A percentile compares a stretch with the other conserved stretches of the same genome.
These are phyloP conservation scores for Chaetorhynchus papuensis DNA, from an alignment of 2,113 vertebrate species.

Conservation along the genomic window DNA sequence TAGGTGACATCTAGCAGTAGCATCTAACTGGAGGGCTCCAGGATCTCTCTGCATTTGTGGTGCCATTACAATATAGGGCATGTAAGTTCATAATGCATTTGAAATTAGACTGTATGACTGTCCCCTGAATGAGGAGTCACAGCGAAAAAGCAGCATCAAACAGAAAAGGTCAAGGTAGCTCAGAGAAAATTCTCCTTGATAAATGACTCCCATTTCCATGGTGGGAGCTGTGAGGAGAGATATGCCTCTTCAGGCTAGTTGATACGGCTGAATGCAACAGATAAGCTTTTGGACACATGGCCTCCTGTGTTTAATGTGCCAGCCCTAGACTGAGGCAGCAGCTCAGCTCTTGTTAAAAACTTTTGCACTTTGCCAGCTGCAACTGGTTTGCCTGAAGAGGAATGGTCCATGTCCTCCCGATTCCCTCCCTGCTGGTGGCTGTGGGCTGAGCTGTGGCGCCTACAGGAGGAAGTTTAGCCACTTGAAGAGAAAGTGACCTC, in stretches of 20 bases:
- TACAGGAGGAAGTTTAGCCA: not conserved
- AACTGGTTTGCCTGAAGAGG: not conserved
- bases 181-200: constrained; percentile 16
- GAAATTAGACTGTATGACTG: not conserved
- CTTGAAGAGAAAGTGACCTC: not conserved
- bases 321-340: not conserved
- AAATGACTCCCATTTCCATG: constrained; percentile 18
- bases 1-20: not conserved
- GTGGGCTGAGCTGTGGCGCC: not conserved
- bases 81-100: not conserved
- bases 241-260: not conserved
- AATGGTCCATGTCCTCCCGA: not conserved
- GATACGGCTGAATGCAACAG: constrained; percentile 34
- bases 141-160: not conserved
- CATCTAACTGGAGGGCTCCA: not conserved
- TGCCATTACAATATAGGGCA: not conserved
- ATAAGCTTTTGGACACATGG: constrained; percentile 4
- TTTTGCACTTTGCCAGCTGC: not conserved
- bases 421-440: not conserved
- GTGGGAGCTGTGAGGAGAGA: constrained; percentile 24
- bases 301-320: not conserved
- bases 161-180: constrained; percentile 9
- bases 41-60: not conserved
- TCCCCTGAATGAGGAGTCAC: not conserved
- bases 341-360: not conserved